A percentile compares a stretch with the other conserved stretches of the same genome.
Evolutionary conservation across 2,888 invertebrate genomes (phyloP).

Genomic region (Entomobrya multifasciata): DNA sequence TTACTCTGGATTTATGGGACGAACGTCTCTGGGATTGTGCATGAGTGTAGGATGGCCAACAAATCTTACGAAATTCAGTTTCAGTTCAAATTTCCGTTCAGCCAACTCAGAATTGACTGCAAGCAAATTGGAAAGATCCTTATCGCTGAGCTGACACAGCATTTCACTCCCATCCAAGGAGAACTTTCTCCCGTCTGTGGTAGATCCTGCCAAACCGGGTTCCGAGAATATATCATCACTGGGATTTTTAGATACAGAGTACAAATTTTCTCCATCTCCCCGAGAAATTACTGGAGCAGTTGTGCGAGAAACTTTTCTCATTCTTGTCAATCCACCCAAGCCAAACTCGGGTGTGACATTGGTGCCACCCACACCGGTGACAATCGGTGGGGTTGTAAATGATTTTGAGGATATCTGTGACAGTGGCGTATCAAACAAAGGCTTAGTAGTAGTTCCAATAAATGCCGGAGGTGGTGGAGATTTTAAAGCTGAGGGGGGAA

Average conservation of each 20-base stretch:
- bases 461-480: conserved; percentile 35
- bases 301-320: conserved; percentile 59
- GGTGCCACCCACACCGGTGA: neutral
- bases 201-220: conserved; percentile 41
- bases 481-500: neutral
- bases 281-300: conserved; percentile 67
- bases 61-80: conserved; percentile 93
- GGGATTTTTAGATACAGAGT: conserved; percentile 71
- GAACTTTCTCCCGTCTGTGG: conserved; percentile 61
- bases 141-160: conserved; percentile 77
- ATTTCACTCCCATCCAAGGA: conserved; percentile 71
- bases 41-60: conserved; percentile 95
- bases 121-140: conserved; percentile 90
- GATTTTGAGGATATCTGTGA: conserved; percentile 49
- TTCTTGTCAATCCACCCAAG: neutral
- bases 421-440: conserved; percentile 49
- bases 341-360: conserved; percentile 45
- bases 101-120: conserved; percentile 95
- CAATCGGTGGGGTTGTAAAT: conserved; percentile 40
- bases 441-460: conserved; percentile 44
- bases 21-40: conserved; percentile 81
- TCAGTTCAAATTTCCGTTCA: conserved; percentile 83
- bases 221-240: conserved; percentile 67
- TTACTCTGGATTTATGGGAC: conserved; percentile 76
- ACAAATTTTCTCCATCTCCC: conserved; percentile 73